A percentile compares a stretch with the other conserved stretches of the same genome.
phyloP scores from a whole-genome alignment of 2,113 vertebrate genomes.

The Oostethus manadensis region DNA sequence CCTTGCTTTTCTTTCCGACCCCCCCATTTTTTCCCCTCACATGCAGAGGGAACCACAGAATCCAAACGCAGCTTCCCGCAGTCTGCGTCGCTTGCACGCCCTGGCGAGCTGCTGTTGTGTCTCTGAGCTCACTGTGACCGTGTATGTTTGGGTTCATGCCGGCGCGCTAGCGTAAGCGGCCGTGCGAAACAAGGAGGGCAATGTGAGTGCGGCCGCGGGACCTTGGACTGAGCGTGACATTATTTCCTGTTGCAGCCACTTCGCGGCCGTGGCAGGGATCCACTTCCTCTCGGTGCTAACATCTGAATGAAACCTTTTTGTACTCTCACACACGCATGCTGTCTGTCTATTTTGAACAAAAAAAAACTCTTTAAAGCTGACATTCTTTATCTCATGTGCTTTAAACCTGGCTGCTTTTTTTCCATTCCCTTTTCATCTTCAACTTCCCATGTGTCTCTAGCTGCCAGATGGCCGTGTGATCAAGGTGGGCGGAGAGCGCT shows the following conservation, averaged over 20 bases:
- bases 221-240: constrained; percentile 64
- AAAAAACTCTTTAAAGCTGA: neutral
- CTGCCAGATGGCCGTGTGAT: constrained; percentile 97
- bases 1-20: constrained; percentile 59
- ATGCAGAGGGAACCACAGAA: constrained; percentile 51
- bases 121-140: constrained; percentile 52
- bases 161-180: constrained; percentile 21
- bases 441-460: constrained; percentile 65
- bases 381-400: neutral
- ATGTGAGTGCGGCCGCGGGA: constrained; percentile 59
- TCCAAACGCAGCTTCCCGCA: constrained; percentile 46
- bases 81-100: constrained; percentile 52
- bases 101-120: constrained; percentile 59
- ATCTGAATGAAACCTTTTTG: constrained; percentile 72
- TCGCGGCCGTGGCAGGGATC: constrained; percentile 56
- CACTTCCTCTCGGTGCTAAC: constrained; percentile 64
- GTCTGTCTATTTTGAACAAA: neutral
- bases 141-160: constrained; percentile 41
- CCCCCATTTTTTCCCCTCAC: constrained; percentile 19
- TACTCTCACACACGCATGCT: constrained; percentile 20
- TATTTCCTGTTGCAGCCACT: constrained; percentile 73
- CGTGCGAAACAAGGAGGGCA: constrained; percentile 65
- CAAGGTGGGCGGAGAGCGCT: constrained; percentile 96
- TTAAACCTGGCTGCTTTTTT: constrained; percentile 19
- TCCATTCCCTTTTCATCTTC: constrained; percentile 18